A percentile compares a stretch with the other conserved stretches of the same genome.
These are phyloP conservation scores for Ptychoptera albimana DNA, from an alignment of 2,888 invertebrate species.

Conservation along the genomic window DNA sequence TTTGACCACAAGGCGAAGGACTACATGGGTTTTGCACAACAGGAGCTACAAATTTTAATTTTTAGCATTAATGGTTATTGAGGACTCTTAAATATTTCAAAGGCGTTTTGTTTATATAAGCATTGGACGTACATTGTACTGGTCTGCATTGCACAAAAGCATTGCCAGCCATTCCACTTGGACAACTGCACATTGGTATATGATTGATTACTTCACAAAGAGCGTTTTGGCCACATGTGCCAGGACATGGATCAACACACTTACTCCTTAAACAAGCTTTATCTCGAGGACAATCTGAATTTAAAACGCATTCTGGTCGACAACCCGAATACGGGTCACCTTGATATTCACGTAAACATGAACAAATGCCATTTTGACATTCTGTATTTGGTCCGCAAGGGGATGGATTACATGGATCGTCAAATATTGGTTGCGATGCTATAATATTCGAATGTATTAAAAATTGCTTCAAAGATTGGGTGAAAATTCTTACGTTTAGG, in stretches of 20 bases:
- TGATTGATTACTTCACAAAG: constrained; percentile 56
- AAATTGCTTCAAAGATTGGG: too few species aligned
- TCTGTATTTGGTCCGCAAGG: constrained; percentile 66
- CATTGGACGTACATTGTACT: constrained; percentile 30
- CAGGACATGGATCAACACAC: constrained; percentile 52
- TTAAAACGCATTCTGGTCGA: constrained; percentile 53
- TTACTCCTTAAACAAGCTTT: constrained; percentile 53
- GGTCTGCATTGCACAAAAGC: constrained; percentile 42
- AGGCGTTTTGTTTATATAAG: constrained; percentile 20
- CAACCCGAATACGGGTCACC: constrained; percentile 56
- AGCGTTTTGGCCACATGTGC: constrained; percentile 52
- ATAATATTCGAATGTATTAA: too few species aligned
- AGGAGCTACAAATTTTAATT: constrained; percentile 24
- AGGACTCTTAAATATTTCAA: not conserved
- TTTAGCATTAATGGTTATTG: not conserved
- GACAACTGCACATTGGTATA: constrained; percentile 55
- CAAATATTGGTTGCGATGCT: constrained; percentile 24
- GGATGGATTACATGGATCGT: constrained; percentile 47
- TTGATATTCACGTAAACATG: constrained; percentile 48
- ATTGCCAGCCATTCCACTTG: constrained; percentile 54
- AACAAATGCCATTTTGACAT: constrained; percentile 48
- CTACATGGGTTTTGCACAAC: constrained; percentile 43
- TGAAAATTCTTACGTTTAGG: constrained; percentile 12
- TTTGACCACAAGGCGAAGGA: constrained; percentile 58
- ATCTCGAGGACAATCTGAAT: constrained; percentile 47